These are phyloP conservation scores for Polypterus bichir DNA, from an alignment of 2,113 vertebrate species.

Conservation along the genomic window DNA sequence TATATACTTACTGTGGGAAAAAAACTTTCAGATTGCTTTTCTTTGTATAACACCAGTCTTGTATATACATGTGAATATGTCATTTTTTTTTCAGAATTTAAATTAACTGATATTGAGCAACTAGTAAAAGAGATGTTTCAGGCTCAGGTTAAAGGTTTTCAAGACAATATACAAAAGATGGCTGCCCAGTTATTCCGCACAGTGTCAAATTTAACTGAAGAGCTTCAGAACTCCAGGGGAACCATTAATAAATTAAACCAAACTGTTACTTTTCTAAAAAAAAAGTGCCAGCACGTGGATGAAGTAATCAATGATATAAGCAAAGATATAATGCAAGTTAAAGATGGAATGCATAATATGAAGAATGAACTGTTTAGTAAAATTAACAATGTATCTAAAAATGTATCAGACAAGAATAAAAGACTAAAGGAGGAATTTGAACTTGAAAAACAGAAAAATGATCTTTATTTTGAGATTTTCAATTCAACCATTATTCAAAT, in stretches of 20 bases:
- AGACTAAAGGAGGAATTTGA: conserved; percentile 36
- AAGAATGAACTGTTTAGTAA: conserved; percentile 37
- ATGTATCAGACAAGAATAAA: conserved; percentile 42
- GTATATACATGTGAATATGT: conserved; percentile 8
- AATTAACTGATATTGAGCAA: conserved; percentile 42
- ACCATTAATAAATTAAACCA: conserved; percentile 40
- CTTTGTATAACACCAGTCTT: no score
- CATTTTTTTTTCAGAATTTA: conserved; percentile 36
- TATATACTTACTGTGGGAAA: no score
- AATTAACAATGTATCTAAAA: conserved; percentile 42
- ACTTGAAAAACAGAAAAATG: conserved; percentile 30
- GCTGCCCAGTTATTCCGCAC: conserved; percentile 49
- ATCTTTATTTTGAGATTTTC: conserved; percentile 43
- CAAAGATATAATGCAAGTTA: conserved; percentile 42
- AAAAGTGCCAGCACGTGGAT: conserved; percentile 28
- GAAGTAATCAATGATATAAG: conserved; percentile 26
- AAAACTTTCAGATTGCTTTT: no score
- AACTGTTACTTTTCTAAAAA: conserved; percentile 25
- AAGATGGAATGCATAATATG: conserved; percentile 32
- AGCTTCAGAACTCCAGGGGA: conserved; percentile 45
- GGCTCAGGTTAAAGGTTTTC: conserved; percentile 42
- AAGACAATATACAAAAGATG: conserved; percentile 42
- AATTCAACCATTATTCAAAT: conserved; percentile 48
- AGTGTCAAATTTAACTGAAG: conserved; percentile 43
- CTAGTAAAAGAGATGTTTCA: conserved; percentile 38